These are phyloP conservation scores for Watersipora subatra DNA, from an alignment of 1,140 invertebrate species.

Conservation along the genomic window DNA sequence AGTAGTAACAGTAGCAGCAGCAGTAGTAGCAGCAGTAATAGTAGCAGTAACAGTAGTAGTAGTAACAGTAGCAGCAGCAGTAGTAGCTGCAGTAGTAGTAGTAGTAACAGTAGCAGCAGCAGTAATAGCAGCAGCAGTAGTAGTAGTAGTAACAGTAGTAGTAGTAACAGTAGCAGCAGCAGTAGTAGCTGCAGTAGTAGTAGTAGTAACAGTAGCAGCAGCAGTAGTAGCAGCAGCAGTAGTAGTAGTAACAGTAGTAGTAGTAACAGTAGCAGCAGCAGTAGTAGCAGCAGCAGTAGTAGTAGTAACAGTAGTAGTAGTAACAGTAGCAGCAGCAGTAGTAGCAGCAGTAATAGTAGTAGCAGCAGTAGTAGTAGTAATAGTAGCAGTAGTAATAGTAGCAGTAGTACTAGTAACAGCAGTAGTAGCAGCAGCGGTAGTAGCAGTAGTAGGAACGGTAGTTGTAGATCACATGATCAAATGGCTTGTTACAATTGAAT, in stretches of 20 bases:
- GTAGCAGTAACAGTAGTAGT: conserved; percentile 1
- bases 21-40: conserved; percentile 2
- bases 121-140: not conserved
- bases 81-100: not conserved
- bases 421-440: not conserved
- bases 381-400: not conserved
- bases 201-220: conserved; percentile 1
- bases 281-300: not conserved
- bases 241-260: not conserved
- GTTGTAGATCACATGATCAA: no score
- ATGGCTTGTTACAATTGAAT: no score
- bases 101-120: not conserved
- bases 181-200: conserved; percentile 2
- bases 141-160: not conserved
- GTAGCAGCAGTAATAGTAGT: not conserved
- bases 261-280: not conserved
- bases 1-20: conserved; percentile 4
- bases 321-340: not conserved
- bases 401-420: not conserved
- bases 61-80: not conserved
- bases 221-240: not conserved
- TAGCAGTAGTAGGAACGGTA: not conserved
- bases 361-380: not conserved
- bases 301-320: not conserved
- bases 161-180: not conserved